A percentile compares a stretch with the other conserved stretches of the same genome.
phyloP scores from a whole-genome alignment of 2,888 invertebrate species.

The Actias luna region DNA sequence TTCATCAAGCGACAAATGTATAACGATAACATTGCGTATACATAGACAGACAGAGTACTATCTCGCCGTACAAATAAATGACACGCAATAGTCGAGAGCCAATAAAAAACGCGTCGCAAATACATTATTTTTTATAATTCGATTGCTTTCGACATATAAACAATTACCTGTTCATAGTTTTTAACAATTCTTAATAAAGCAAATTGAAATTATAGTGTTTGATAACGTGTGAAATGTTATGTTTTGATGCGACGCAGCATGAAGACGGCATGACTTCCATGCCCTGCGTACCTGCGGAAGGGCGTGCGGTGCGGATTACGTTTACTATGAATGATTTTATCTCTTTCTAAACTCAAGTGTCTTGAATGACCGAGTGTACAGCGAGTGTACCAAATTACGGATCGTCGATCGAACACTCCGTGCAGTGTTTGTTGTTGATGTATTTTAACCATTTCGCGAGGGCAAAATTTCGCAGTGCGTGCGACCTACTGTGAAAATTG shows the following conservation, averaged over 20 bases:
- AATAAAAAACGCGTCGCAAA: conserved; percentile 78
- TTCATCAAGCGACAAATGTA: conserved; percentile 32
- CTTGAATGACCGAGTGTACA: conserved; percentile 81
- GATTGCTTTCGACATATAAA: conserved; percentile 60
- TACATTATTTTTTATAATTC: conserved; percentile 66
- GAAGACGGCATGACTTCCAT: conserved; percentile 80
- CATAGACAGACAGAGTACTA: conserved; percentile 50
- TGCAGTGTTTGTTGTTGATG: conserved; percentile 78
- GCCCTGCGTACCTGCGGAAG: conserved; percentile 79
- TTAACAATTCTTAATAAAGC: conserved; percentile 42
- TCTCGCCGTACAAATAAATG: conserved; percentile 77
- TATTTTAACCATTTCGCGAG: conserved; percentile 71
- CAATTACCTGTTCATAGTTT: conserved; percentile 53
- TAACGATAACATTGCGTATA: conserved; percentile 36
- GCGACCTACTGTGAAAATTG: conserved; percentile 53
- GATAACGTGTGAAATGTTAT: conserved; percentile 54
- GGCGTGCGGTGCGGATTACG: conserved; percentile 77
- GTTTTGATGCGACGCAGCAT: conserved; percentile 73
- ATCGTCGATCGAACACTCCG: conserved; percentile 38
- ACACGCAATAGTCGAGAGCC: conserved; percentile 78
- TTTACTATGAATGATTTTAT: conserved; percentile 82
- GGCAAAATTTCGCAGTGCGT: conserved; percentile 59
- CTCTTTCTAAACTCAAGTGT: conserved; percentile 80
- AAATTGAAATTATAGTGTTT: conserved; percentile 47
- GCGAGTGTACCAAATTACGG: conserved; percentile 78